Evolutionary conservation across 2,888 invertebrate species (phyloP), one percentile per base, ranked within the genome.

Genomic region (Drosophila koepferae): DNA sequence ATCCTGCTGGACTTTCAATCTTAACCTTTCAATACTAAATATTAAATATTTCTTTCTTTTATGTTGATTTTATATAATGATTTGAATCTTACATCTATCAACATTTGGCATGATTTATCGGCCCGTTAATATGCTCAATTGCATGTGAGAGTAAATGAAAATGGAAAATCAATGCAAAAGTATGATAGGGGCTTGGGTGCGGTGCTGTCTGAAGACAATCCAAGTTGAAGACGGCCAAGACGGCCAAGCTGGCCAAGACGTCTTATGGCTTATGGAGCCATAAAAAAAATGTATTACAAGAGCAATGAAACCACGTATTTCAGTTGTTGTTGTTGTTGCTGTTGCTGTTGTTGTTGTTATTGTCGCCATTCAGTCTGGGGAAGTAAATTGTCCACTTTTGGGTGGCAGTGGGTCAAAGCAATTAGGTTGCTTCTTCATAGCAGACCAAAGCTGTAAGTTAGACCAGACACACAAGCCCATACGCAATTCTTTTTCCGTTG

Each of bases 391-490:
- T 61, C 77, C 63, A 58, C 80, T 60, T 77, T 65, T 63, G 62
- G 69, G 16, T 66, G 66, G 49, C 65, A 86, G 63, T 83, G 68
- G 82, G 82, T 89, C 82, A 83, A 72, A 83, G 81, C 84, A 86
- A 83, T 89, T 89, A 89, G 81, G 76, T 79, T 79, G 68, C 51
- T 18, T 44, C 56, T 31, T 8, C 54, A 36, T 41, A 48, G 43
- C 60, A 14, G 40, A 12, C 12, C 43, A 28, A 28, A 34, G 23
- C 23, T 12, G 7, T n/a, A 10, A 56, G 43, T 8, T 53, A 16
- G 12, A 40, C 36, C 31, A 63, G 34, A 34, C n/a, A 14, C 28
- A 34, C 28, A 51, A 53, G 20, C n/a, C 40, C n/a, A 20, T 20
- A 16, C 36, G 53, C 53, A 53, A 53, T 20, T 36, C 36, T 20